Evolutionary conservation across 2,888 invertebrate species (phyloP), one percentile per base, ranked within the genome.

Genomic region (Tholera decimalis): DNA sequence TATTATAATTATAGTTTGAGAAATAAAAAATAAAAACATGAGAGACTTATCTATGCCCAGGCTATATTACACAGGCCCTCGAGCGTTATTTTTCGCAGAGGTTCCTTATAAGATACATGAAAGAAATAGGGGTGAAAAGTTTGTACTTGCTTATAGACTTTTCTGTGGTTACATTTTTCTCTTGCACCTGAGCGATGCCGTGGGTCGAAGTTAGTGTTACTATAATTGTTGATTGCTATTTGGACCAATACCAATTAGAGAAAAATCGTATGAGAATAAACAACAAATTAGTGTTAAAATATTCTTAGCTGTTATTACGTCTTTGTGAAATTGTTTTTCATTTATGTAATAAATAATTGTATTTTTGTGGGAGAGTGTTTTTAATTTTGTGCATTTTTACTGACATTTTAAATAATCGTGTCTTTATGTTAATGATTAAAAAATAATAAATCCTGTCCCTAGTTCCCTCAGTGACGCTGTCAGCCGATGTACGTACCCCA

Each of bases 311-410:
- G 3, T 13, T 20, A 11, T 15, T 39, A 6, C 20, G 43, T 26
- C 7, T 51, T 35, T 22, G 20, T 43, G 18, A 20, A 53, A 53
- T 35, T 9, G n/a, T 61, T 28, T 18, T 13, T 13, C 0, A 22
- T 41, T 22, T 28, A 37, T 1, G 8, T 1, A 65, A 56, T 67
- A 56, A 47, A 67, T 1, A 0, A 4, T 26, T 57, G 28, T 22
- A n/a, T 0, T 37, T 35, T 26, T n/a, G 3, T 44, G 11, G 15
- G 0, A 1, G 18, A 33, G 6, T 0, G 0, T 44, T 28, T 43
- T 22, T 18, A 0, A n/a, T 54, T 64, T 6, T 3, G 2, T 22
- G 3, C 0, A 37, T 2, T 15, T 26, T 8, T 26, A 20, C 26
- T 3, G 1, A n/a, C 5, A 33, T 20, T 20, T 3, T 13, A n/a